These are phyloP conservation scores for Sarcophilus harrisii DNA, from an alignment of 2,797 vertebrate species.

Conservation along the genomic window DNA sequence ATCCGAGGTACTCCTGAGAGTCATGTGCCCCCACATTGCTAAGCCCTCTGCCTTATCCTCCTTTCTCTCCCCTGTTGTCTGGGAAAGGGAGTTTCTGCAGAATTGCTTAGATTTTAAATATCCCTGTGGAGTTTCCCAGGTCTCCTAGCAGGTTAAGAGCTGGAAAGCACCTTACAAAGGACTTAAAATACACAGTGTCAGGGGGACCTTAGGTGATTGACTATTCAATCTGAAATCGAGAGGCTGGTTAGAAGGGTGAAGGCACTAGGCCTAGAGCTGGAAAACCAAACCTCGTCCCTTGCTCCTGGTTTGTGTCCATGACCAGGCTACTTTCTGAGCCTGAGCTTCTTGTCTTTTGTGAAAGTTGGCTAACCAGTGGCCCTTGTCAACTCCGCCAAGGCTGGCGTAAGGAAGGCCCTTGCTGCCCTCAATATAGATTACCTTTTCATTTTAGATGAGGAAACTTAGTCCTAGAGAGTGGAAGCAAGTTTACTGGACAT, in stretches of 20 bases:
- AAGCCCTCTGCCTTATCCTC: not conserved
- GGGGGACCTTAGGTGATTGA: not conserved
- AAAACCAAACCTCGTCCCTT: not conserved
- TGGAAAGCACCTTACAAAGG: not conserved
- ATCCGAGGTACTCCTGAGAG: not conserved
- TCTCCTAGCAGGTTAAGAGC: not conserved
- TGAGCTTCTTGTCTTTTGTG: rapidly evolving
- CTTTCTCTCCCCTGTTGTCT: not conserved
- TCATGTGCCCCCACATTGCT: not conserved
- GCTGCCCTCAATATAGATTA: not conserved
- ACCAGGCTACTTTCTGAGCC: not conserved
- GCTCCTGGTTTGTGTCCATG: not conserved
- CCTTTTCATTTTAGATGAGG: not conserved
- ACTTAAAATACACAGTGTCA: not conserved
- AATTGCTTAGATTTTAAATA: not conserved
- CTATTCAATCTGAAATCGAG: not conserved
- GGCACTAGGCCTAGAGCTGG: not conserved
- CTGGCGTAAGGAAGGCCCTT: not conserved
- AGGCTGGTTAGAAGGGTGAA: not conserved
- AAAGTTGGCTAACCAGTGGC: rapidly evolving
- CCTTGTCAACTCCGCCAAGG: not conserved
- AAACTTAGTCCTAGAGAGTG: not conserved
- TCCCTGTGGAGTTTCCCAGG: not conserved
- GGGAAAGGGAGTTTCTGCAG: not conserved
- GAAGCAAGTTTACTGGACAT: not conserved